A percentile compares a stretch with the other conserved stretches of the same genome.
These are phyloP conservation scores for Hirtodrosophila confusa DNA, from an alignment of 2,888 invertebrate species.

Conservation along the genomic window DNA sequence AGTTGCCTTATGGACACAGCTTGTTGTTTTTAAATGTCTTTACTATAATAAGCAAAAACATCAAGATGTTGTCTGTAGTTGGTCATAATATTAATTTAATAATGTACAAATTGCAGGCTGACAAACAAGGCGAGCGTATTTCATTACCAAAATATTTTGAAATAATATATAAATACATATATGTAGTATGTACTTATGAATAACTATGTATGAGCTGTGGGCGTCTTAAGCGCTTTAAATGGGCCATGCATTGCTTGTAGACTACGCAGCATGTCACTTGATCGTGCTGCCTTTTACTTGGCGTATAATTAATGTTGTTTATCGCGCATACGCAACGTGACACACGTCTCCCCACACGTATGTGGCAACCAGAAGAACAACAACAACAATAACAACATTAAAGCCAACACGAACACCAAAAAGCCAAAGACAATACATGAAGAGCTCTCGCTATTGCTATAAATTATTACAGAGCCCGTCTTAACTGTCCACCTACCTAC, in stretches of 20 bases:
- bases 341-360: constrained; percentile 39
- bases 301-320: constrained; percentile 65
- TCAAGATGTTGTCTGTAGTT: constrained; percentile 22
- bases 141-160: constrained; percentile 26
- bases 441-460: constrained; percentile 54
- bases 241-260: constrained; percentile 45
- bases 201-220: constrained; percentile 25
- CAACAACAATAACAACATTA: constrained; percentile 31
- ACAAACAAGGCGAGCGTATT: constrained; percentile 24
- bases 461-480: constrained; percentile 55
- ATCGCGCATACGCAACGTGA: constrained; percentile 66
- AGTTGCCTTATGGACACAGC: constrained; percentile 40
- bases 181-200: neutral
- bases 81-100: constrained; percentile 40
- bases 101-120: constrained; percentile 32
- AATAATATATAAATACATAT: constrained; percentile 5
- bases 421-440: constrained; percentile 53
- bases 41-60: constrained; percentile 26
- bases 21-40: constrained; percentile 13
- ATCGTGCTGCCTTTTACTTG: constrained; percentile 63
- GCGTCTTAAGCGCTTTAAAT: constrained; percentile 49
- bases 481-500: constrained; percentile 63
- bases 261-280: constrained; percentile 53
- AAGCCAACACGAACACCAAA: constrained; percentile 18
- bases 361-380: neutral